Conservation (phyloP, 2,797 vertebrate genomes). For the Sandelia bainsii region DNA sequence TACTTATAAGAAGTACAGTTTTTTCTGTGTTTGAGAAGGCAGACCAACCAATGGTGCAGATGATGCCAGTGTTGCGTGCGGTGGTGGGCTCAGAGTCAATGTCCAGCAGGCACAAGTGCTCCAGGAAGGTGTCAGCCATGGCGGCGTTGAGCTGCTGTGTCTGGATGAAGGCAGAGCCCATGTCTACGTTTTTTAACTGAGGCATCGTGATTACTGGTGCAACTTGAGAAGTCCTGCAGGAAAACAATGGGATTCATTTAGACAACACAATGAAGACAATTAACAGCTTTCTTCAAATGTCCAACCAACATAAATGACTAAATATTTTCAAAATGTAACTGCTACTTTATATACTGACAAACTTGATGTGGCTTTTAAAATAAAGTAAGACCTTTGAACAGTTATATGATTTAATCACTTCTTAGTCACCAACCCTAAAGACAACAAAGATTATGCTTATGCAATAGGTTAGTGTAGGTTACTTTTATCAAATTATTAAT, state of each 20-base stretch:
- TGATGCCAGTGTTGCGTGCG: slow-evolving; percentile 97
- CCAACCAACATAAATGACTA: too few relatives aligned
- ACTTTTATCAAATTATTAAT: slow-evolving; percentile 4
- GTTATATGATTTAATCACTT: not conserved
- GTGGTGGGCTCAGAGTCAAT: slow-evolving; percentile 95
- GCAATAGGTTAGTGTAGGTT: not conserved
- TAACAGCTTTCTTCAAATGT: not conserved
- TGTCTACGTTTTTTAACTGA: slow-evolving; percentile 84
- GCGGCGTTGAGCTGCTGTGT: slow-evolving; percentile 97
- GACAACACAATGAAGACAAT: not conserved
- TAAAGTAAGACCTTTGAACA: too few relatives aligned
- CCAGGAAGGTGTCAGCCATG: slow-evolving; percentile 97
- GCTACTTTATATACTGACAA: not conserved
- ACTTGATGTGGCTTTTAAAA: not conserved
- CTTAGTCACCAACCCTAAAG: not conserved
- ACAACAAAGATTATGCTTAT: slow-evolving; percentile 1
- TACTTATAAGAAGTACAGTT: not conserved
- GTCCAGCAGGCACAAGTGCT: slow-evolving; percentile 97
- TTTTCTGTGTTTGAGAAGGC: not conserved
- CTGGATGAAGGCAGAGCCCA: slow-evolving; percentile 95
- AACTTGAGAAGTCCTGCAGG: slow-evolving; percentile 68
- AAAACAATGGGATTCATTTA: not conserved
- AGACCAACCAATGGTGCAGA: slow-evolving; percentile 96
- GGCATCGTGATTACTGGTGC: slow-evolving; percentile 82
- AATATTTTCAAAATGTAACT: not conserved